Conservation (phyloP, 2,113 vertebrate species). For the Stegastes partitus region DNA sequence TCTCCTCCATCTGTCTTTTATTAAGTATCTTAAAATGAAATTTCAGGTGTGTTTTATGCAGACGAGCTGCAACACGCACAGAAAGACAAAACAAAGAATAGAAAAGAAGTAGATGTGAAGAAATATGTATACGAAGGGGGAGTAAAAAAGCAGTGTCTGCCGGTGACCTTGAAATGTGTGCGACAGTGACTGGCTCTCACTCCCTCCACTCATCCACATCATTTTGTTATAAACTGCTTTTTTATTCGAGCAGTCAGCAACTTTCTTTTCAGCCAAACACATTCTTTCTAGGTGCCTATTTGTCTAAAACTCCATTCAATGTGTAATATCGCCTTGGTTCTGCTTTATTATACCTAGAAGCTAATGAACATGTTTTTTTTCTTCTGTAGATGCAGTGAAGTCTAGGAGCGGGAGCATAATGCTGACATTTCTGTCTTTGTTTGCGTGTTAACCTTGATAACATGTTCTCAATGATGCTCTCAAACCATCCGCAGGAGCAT, state of each 20-base stretch:
- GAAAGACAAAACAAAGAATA: neutral
- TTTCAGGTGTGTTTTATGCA: neutral
- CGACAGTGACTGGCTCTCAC: neutral
- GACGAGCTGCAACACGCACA: neutral
- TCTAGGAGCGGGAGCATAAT: neutral
- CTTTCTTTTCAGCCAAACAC: slow-evolving; percentile 12
- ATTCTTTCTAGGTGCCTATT: neutral
- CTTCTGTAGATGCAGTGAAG: slow-evolving; percentile 8
- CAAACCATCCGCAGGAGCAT: neutral
- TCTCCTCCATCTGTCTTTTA: slow-evolving; percentile 40
- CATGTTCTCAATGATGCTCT: slow-evolving; percentile 3
- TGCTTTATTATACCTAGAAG: slow-evolving; percentile 25
- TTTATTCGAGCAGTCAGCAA: slow-evolving; percentile 27
- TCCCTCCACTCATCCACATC: slow-evolving; percentile 28
- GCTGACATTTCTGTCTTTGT: slow-evolving; percentile 9
- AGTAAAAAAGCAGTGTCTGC: neutral
- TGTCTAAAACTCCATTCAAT: neutral
- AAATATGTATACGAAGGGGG: too few relatives aligned
- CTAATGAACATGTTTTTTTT: neutral
- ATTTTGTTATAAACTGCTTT: slow-evolving; percentile 32
- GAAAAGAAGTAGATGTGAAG: neutral
- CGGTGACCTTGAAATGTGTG: slow-evolving; percentile 37
- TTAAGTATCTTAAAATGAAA: neutral
- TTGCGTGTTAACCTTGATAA: neutral
- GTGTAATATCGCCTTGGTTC: neutral